Evolutionary conservation across 2,113 vertebrate species (phyloP), one percentile per base, ranked within the genome.

Genomic region (Gobiocypris rarus): DNA sequence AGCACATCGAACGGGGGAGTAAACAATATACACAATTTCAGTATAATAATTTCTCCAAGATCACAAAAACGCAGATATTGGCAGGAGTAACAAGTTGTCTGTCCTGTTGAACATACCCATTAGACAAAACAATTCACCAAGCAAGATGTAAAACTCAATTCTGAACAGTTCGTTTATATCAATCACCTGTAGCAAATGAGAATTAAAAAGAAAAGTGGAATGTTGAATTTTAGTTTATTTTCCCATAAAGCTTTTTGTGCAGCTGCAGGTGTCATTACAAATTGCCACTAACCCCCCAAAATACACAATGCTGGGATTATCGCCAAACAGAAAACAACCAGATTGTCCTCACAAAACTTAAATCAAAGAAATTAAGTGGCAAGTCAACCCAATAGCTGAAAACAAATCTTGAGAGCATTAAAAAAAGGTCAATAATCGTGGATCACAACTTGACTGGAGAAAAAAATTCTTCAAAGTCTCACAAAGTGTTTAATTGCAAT

Each of bases 171-270:
- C 11, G 9, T 59, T 26, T 11, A 63, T 19, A 73, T 28, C 22
- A 41, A 24, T 61, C 11, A 14, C 8, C 77, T 41, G 56, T 65
- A 56, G 19, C 2, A 43, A 56, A 43, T 19, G 26, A 43, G 52
- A 34, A 26, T 38, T 34, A 48, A 59, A 48, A 43, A 34, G 50
- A 7, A 88, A 80, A 15, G 70, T 87, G 92, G 91, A 93, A 92
- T 92, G 89, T 92, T 84, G 43, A 38, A 45, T 83, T 48, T 88
- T 10, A 38, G 24, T 80, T 86, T 69, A n/a, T 78, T 17, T 82
- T 71, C 61, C 59, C 31, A 52, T 85, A 73, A 61, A 82, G 52
- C 52, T 69, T 79, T 73, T 56, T 11, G 5, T 10, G 10, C 59
- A 61, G 6, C 24, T 50, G 17, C 9, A 84, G 26, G 28, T 59